Conservation (phyloP, 2,888 invertebrate genomes). For the Tanytarsus gracilentus region DNA sequence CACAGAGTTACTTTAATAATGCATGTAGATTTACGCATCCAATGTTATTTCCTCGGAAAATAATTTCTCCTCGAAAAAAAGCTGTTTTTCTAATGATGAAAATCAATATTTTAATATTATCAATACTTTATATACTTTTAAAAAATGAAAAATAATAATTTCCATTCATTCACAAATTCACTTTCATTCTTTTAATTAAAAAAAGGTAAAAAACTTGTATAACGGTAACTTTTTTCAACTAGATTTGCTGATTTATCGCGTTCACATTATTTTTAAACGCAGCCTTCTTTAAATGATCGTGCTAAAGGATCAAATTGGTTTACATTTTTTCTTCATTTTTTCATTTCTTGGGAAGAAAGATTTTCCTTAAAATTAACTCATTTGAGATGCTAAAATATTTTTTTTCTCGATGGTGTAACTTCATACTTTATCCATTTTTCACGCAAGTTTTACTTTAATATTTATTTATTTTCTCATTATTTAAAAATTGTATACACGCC, state of each 20-base stretch:
- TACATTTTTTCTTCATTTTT: neutral
- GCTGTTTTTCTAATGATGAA: neutral
- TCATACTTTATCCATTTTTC: conserved; percentile 18
- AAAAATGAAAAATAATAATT: conserved; percentile 29
- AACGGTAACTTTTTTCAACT: conserved; percentile 29
- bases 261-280: conserved; percentile 11
- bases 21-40: neutral
- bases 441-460: conserved; percentile 4
- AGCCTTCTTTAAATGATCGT: conserved; percentile 20
- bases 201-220: conserved; percentile 25
- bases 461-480: neutral
- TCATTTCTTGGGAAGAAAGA: neutral
- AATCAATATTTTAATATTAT: neutral
- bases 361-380: neutral
- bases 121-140: conserved; percentile 13
- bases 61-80: neutral
- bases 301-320: neutral
- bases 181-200: conserved; percentile 12
- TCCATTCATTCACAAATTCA: neutral
- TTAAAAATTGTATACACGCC: too few relatives aligned
- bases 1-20: conserved; percentile 17
- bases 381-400: neutral
- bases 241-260: conserved; percentile 29
- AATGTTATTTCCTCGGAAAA: neutral
- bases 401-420: too few relatives aligned